Evolutionary conservation across 2,888 invertebrate genomes (phyloP), one percentile per base, ranked within the genome.

Genomic region (Perizoma affinitatum): DNA sequence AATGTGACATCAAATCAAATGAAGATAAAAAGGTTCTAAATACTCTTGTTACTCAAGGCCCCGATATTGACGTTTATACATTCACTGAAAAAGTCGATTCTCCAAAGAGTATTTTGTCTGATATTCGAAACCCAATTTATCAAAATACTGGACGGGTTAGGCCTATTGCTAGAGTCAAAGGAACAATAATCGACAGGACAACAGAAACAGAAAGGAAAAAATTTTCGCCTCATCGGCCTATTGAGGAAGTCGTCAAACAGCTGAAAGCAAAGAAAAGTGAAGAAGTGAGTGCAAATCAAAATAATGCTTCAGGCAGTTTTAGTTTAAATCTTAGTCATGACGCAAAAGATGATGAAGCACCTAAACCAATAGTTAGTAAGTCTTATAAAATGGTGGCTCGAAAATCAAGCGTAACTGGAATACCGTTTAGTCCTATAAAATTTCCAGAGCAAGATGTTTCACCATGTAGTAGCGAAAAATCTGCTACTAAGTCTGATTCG

Each of bases 321-420:
- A 76, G 79, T 46, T 66, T 75, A 34, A 77, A 66, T 67, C 40
- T 63, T 38, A 61, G 66, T 59, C 73, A 42, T 63, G 70, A 68
- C 61, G 78, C 81, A 55, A 80, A 76, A 67, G 82, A 84, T 3
- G 86, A 84, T 59, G 86, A 88, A 54, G 80, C 82, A 57, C 90
- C 91, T 50, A 85, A 86, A 75, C 85, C 89, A 50, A 89, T 91
- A 64, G 83, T 92, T 11, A 91, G 92, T 66, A 92, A 92, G 71
- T 91, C 92, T 11, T 91, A 92, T 70, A 92, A 91, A 81, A 92
- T 91, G 91, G 91, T 92, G n/a, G 91, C 92, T 46, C 78, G 92
- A 51, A 92, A 92, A 78, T 90, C 92, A 33, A 92, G 91, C 65
- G 87, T 92, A 46, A 91, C 92, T 11, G 92, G 92, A n/a, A 89